A percentile compares a stretch with the other conserved stretches of the same genome.
Evolutionary conservation across 2,888 invertebrate genomes (phyloP).

Genomic region (Aspidapion aeneum): DNA sequence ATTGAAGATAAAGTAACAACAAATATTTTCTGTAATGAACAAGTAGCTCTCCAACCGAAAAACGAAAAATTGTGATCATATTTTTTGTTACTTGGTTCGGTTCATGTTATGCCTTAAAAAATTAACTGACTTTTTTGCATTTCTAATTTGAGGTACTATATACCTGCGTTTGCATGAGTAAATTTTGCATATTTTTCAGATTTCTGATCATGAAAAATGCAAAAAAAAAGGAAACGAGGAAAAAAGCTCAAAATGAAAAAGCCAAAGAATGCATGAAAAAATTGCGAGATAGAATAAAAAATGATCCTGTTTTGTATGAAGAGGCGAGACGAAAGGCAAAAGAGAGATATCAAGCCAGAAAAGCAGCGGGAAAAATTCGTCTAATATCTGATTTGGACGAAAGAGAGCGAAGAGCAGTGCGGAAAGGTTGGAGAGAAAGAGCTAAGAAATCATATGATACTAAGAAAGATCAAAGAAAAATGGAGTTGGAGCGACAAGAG

Average conservation of each 20-base stretch:
- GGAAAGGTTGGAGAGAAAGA: slow-evolving; percentile 9
- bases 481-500: not conserved
- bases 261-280: slow-evolving; percentile 6
- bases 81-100: no score
- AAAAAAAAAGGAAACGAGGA: not conserved
- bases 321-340: slow-evolving; percentile 4
- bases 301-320: slow-evolving; percentile 1
- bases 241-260: slow-evolving; percentile 6
- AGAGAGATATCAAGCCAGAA: slow-evolving; percentile 10
- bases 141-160: no score
- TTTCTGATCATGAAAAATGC: not conserved
- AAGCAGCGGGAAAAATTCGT: slow-evolving; percentile 9
- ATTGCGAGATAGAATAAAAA: slow-evolving; percentile 1
- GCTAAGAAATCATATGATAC: slow-evolving; percentile 3
- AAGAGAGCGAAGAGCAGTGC: slow-evolving; percentile 10
- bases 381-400: slow-evolving; percentile 7
- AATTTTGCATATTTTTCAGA: not conserved
- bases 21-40: no score
- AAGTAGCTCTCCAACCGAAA: no score
- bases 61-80: no score
- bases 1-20: no score
- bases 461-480: not conserved
- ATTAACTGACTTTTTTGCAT: no score
- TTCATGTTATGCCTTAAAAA: no score
- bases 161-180: not conserved